Evolutionary conservation across 2,113 vertebrate genomes (phyloP), one percentile per base, ranked within the genome.

Genomic region (Tauraco erythrolophus): DNA sequence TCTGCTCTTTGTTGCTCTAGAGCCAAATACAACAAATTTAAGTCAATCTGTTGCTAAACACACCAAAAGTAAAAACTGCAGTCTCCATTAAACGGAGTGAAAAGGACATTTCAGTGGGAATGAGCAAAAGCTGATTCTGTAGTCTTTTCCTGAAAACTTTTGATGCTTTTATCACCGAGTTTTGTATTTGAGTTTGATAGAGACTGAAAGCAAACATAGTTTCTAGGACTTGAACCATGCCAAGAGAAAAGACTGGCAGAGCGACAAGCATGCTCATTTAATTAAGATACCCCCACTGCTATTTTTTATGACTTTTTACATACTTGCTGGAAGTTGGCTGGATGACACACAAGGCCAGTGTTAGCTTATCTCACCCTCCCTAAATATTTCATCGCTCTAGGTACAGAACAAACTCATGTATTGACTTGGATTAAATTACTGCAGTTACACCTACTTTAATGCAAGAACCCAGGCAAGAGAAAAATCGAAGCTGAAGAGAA

Each of bases 11-110:
- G 79, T 82, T 90, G 57, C 56, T 95, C 54, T 35, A 51, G 51
- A 97, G 95, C 94, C 95, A 97, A 96, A 93, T 23, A 88, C 33
- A 94, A 96, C 92, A 93, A 95, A 90, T 94, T 85, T 86, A 88
- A 96, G 78, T 77, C 88, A 93, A 88, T 86, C 92, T 93, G 88
- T 81, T 86, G 79, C 94, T 96, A 93, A 96, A 93, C 21, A 92
- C 41, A 94, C 27, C 72, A 77, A 56, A 88, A 96, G 58, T 74
- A 90, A 95, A 86, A 97, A 88, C 68, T 86, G 71, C 76, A 86
- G 68, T 58, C 64, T 84, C 60, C 35, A 43, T 51, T 88, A 77
- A 88, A 74, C 1, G 3, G 21, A 92, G 16, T 58, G 39, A 88
- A 96, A 96, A 77, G 41, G 68, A 58, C 62, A 62, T 70, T 92